Conservation (phyloP, 2,797 vertebrate genomes). For the Avahi laniger region DNA sequence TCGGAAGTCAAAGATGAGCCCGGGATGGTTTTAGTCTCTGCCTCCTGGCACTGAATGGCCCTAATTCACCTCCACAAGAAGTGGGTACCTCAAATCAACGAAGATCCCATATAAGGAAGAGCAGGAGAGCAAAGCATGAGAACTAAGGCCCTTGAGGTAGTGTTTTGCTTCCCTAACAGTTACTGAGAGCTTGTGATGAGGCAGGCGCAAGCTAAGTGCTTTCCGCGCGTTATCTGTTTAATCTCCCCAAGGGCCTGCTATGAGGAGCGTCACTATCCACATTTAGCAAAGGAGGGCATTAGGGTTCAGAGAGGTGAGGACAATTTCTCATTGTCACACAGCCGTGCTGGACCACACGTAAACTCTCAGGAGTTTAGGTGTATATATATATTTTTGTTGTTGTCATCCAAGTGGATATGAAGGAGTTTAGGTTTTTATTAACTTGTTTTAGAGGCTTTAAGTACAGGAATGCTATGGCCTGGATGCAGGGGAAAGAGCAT, state of each 20-base stretch:
- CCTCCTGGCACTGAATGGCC: background rate
- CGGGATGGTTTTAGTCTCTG: background rate
- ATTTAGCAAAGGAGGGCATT: background rate
- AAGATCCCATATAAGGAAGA: conserved; percentile 30
- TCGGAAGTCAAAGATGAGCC: background rate
- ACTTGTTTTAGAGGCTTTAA: background rate
- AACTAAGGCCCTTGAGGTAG: background rate
- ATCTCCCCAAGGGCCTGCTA: background rate
- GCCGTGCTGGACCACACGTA: background rate
- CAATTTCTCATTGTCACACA: background rate
- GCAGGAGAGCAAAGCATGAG: background rate
- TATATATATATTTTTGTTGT: no score
- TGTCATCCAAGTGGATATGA: no score
- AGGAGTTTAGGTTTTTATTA: background rate
- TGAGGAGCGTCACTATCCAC: accelerated
- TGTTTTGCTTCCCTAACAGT: background rate
- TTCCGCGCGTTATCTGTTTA: background rate
- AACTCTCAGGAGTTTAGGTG: background rate
- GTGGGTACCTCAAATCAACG: background rate
- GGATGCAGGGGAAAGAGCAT: background rate
- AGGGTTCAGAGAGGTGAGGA: background rate
- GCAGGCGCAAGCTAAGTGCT: background rate
- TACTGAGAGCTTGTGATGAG: background rate
- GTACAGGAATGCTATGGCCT: background rate
- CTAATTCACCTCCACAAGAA: background rate